Evolutionary conservation across 2,888 invertebrate genomes (phyloP), one percentile per base, ranked within the genome.

Genomic region (Dryocosmus kuriphilus): DNA sequence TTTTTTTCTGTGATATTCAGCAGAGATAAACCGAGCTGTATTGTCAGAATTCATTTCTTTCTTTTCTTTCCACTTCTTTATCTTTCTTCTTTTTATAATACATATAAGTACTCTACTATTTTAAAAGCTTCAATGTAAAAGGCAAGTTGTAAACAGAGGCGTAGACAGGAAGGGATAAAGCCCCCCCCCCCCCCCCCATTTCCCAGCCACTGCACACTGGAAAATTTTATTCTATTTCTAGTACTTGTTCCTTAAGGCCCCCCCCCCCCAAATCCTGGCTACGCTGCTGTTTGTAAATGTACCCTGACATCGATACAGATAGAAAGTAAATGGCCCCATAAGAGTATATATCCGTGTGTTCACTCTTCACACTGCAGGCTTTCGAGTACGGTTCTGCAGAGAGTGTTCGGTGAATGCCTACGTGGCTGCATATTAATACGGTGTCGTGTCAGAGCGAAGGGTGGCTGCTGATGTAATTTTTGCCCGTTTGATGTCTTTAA

Each of bases 401-500:
- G 80, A 79, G 82, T 77, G 81, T 81, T 81, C 77, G 74, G 82
- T 67, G 83, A 84, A 85, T 86, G 86, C 83, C 85, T 86, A 81
- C 80, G 82, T 83, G 82, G 82, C 81, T 82, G 80, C 80, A 86
- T 85, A 86, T 87, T 87, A 86, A 88, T 87, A 86, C 86, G 83
- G 85, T 84, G 82, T 82, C 83, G 85, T 85, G 84, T 81, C 85
- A 87, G 86, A 86, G 85, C 84, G 84, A 84, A 88, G 88, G 89
- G 88, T 88, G 88, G 87, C 87, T 87, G 89, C 86, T 90, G 90
- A 90, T 90, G 89, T 89, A 90, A 90, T 90, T 90, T 90, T 91
- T 91, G 90, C 87, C 87, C 91, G 90, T 91, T 91, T 91, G 91
- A 91, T 90, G 91, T 90, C 88, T 88, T 88, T 90, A 90, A 91